Base-by-base conservation (phyloP, 2,113 vertebrate genomes). In the Pygoscelis antarcticus region DNA sequence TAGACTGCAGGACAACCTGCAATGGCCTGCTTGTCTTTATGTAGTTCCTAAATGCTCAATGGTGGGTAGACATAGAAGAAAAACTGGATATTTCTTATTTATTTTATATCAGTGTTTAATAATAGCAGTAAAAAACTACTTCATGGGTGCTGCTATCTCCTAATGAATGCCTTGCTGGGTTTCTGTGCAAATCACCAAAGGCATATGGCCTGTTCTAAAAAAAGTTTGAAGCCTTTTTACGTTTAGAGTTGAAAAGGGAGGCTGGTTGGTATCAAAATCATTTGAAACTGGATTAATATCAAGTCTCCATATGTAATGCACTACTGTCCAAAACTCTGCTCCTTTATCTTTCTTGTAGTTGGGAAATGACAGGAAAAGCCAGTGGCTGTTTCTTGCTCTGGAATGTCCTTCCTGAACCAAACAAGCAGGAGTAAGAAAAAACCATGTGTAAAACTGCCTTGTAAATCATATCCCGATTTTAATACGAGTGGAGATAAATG, bases 401-500 rank as follows among this genome's bases (percentile, higher is more conserved):
- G 58, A 89, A 89, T 44, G 71, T 84, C 87, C 86, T 83, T 94
- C 91, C 61, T 81, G 89, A 96, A 95, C 81, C 77, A 66, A 87
- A 90, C 38, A 71, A 94, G 21, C 68, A 83, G 64, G 84, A 94
- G 58, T 58, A 62, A 92, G 70, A 61, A 95, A 95, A 78, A 92
- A 8, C n/a, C 70, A 47, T 34, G 47, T 70, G 85, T 83, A 80
- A 90, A 96, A 89, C 54, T 62, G 72, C 91, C 87, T 86, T 97
- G 87, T 95, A 94, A 96, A 95, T 91, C 83, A 88, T 78, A 91
- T 86, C 83, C 89, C 83, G 92, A 92, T 97, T 96, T 96, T 94
- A 93, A 95, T 83, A 93, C 3, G 84, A 89, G 76, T 30, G 7
- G 93, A 95, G 90, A 90, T 90, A 91, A 95, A 96, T 94, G 96